A percentile compares a stretch with the other conserved stretches of the same genome.
Conservation (phyloP, 2,797 vertebrate species). For the Pelobates cultripes region DNA sequence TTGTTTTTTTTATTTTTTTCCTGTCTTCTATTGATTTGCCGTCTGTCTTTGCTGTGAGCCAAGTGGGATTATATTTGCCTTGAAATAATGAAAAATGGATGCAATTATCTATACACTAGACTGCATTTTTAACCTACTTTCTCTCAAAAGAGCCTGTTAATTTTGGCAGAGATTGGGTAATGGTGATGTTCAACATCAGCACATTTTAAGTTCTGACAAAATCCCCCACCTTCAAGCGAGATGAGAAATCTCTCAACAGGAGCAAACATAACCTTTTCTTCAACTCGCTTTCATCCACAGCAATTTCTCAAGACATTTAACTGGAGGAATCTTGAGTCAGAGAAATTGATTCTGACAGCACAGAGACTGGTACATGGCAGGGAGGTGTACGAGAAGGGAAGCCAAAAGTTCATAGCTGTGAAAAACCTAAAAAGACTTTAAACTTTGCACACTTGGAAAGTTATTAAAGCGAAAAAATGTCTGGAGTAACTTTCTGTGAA, state of each 20-base stretch:
- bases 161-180: constrained; percentile 18
- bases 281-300: constrained; percentile 48
- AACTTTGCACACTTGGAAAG: constrained; percentile 16
- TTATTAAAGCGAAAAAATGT: constrained; percentile 9
- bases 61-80: background rate
- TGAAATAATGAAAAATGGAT: background rate
- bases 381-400: constrained; percentile 17
- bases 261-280: constrained; percentile 46
- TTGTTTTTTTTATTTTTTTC: background rate
- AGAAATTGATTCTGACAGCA: constrained; percentile 51
- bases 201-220: constrained; percentile 28
- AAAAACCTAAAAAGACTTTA: background rate
- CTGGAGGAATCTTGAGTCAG: constrained; percentile 44
- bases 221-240: constrained; percentile 7
- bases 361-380: background rate
- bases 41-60: too few relatives aligned
- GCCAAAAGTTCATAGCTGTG: constrained; percentile 40
- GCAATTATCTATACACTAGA: background rate
- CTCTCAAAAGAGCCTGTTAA: constrained; percentile 14
- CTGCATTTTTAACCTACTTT: constrained; percentile 20
- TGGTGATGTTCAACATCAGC: constrained; percentile 1
- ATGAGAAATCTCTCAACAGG: constrained; percentile 28
- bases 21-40: background rate
- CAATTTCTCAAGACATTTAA: constrained; percentile 47
- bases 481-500: too few relatives aligned